Evolutionary conservation across 2,888 invertebrate species (phyloP), one percentile per base, ranked within the genome.

Genomic region (Andrena fulva): DNA sequence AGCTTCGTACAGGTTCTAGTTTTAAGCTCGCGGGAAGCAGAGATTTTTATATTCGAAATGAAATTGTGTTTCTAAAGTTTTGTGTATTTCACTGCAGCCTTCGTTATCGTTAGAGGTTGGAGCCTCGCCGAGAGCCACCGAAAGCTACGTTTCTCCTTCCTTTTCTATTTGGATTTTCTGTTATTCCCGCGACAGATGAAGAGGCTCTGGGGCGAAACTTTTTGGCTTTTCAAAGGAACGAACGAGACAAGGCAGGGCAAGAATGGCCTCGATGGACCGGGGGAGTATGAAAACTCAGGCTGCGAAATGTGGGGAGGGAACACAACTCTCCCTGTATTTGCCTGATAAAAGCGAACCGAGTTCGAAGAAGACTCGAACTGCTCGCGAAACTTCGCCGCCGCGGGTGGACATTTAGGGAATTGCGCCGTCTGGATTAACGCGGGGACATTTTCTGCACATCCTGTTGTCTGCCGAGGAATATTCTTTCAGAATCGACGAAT

Each of bases 351-450:
- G 77, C 56, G 29, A 31, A 2, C 42, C 27, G 12, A 54, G 48
- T 73, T 73, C 48, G 42, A 8, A 20, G n/a, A 24, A 76, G 33
- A 35, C 63, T 16, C 76, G 31, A 42, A 60, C 42, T 60, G 8
- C 20, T 63, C 42, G 35, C 42, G 63, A 42, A 70, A 70, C 70
- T 60, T 56, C 31, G 31, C 27, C 48, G 60, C 42, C 48, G 48
- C 20, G 60, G 52, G 20, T 31, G 68, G 33, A 77, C 78, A 77
- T 68, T 77, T 69, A 52, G 78, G 54, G 69, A 77, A 79, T 79
- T 79, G 54, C 48, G n/a, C 52, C 31, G 48, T 35, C 42, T 42
- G 67, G 24, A 67, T 63, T 62, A 77, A 69, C 56, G 56, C 59
- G 59, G n/a, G 6, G 33, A 0, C 20, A n/a, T 31, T 33, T 62